These are phyloP conservation scores for Athripsodes cinereus DNA, from an alignment of 2,888 invertebrate genomes.

Conservation along the genomic window DNA sequence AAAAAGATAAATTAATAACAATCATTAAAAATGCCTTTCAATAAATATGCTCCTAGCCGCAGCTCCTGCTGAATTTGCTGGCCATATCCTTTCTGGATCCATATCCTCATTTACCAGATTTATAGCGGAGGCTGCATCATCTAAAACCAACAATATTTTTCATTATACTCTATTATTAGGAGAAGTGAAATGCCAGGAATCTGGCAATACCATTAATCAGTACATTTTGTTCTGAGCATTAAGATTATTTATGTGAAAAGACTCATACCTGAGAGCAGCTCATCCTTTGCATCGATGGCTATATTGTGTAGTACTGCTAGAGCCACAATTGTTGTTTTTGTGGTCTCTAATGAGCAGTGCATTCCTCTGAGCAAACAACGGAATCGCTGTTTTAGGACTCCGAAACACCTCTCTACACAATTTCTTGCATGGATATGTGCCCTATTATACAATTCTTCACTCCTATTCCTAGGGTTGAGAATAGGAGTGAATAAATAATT, in stretches of 20 bases:
- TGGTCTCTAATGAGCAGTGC: constrained; percentile 4
- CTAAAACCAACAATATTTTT: neutral
- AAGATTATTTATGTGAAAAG: neutral
- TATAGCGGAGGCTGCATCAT: neutral
- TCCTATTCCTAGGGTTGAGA: neutral
- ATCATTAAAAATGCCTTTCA: neutral
- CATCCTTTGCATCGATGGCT: constrained; percentile 13
- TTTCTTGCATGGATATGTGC: constrained; percentile 22
- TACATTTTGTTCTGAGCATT: neutral
- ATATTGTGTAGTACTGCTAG: constrained; percentile 22
- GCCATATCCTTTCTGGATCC: neutral
- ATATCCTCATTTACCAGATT: neutral
- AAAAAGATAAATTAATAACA: neutral
- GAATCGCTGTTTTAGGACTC: constrained; percentile 25
- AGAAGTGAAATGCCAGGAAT: neutral
- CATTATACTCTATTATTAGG: neutral
- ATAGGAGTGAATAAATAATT: constrained; percentile 23
- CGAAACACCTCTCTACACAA: constrained; percentile 25
- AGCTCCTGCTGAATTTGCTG: neutral
- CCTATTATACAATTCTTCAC: constrained; percentile 23
- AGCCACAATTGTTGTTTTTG: constrained; percentile 14
- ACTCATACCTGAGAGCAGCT: neutral
- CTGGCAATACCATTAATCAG: neutral
- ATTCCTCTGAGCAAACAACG: constrained; percentile 23
- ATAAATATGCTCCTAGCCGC: neutral